A percentile compares a stretch with the other conserved stretches of the same genome.
Conservation (phyloP, 2,797 vertebrate genomes). For the Paguma larvata region DNA sequence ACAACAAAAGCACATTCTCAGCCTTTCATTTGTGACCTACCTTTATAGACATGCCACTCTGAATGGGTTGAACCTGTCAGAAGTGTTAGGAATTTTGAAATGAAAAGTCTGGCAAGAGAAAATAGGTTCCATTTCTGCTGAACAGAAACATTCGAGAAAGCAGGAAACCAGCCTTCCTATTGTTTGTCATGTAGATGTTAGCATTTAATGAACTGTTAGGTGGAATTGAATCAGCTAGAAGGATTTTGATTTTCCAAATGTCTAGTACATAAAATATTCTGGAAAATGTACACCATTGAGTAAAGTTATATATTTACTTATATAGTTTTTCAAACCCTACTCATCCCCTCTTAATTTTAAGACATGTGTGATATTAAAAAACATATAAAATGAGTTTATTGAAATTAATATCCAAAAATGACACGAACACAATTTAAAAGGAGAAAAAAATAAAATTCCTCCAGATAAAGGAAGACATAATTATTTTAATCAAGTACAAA, state of each 20-base stretch:
- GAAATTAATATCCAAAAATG: background rate
- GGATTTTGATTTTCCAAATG: constrained; percentile 27
- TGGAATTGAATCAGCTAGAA: background rate
- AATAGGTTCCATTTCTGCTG: constrained; percentile 10
- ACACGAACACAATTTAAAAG: background rate
- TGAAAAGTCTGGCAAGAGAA: constrained; percentile 1
- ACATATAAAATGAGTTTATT: background rate
- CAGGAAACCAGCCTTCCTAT: background rate
- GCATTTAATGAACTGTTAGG: constrained; percentile 36
- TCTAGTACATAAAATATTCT: background rate
- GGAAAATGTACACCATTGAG: background rate
- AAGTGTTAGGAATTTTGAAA: constrained; percentile 52
- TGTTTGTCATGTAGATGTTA: constrained; percentile 31
- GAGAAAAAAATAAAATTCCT: background rate
- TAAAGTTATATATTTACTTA: background rate
- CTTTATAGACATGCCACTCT: background rate
- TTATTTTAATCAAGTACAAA: constrained; percentile 6
- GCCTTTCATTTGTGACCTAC: background rate
- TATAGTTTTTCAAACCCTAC: background rate
- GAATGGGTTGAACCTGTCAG: constrained; percentile 23
- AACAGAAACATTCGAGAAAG: constrained; percentile 4
- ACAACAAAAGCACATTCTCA: background rate
- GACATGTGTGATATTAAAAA: background rate
- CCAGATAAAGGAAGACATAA: background rate
- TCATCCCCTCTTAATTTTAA: background rate